Evolutionary conservation across 1,140 invertebrate genomes (phyloP).

Genomic region (Bombus confusus): DNA sequence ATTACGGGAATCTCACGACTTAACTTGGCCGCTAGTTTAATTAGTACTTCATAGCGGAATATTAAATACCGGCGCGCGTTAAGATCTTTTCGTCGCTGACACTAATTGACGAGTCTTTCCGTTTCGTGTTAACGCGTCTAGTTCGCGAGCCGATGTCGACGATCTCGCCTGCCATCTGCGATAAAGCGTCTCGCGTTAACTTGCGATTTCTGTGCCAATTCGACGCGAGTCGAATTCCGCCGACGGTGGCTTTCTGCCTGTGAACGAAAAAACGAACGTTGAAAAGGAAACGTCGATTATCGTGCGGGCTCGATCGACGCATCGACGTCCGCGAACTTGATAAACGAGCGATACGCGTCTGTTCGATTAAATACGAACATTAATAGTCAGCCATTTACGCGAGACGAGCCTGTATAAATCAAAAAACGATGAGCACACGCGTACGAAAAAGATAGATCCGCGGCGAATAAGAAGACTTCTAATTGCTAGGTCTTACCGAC

Average conservation of each 20-base stretch:
- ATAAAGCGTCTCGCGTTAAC: neutral
- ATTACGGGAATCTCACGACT: conserved; percentile 23
- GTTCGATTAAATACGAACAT: conserved; percentile 16
- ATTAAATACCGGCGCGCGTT: conserved; percentile 39
- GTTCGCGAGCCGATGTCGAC: neutral
- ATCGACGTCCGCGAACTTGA: neutral
- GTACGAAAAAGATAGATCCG: neutral
- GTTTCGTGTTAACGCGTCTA: conserved; percentile 30
- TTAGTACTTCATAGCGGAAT: conserved; percentile 39
- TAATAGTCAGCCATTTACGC: conserved; percentile 26
- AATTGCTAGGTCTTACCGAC: conserved; percentile 13
- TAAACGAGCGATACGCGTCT: conserved; percentile 7
- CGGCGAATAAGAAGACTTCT: conserved; percentile 23
- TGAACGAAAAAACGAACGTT: neutral
- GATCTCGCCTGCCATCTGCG: neutral
- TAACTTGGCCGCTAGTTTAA: conserved; percentile 25
- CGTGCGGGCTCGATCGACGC: neutral
- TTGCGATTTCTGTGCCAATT: neutral
- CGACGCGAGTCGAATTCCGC: neutral
- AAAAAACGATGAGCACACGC: neutral
- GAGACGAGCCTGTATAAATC: conserved; percentile 8
- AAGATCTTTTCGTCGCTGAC: neutral
- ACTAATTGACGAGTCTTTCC: conserved; percentile 43
- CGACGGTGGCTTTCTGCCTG: no score
- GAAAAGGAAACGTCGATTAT: neutral